Evolutionary conservation across 2,888 invertebrate genomes (phyloP), one percentile per base, ranked within the genome.

Genomic region (Drepana falcataria): DNA sequence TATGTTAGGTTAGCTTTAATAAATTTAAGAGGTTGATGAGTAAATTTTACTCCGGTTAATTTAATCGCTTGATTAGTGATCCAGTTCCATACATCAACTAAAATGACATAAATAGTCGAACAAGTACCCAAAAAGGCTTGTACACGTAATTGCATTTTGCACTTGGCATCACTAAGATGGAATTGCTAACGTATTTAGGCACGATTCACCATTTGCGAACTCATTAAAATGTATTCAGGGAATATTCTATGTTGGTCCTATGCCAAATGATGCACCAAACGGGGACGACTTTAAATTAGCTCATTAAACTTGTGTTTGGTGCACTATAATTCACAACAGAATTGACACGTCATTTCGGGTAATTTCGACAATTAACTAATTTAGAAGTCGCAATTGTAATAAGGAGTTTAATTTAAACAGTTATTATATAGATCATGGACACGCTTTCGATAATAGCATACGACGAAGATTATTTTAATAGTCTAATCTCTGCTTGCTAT

Each of bases 71-170:
- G 37, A 6, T 34, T 7, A 40, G 21, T 35, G 35, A 2, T 33
- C 59, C 58, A 61, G 58, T 59, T 64, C 57, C 58, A 59, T 53
- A 64, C 48, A 60, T 53, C 34, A 62, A 61, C 62, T 62, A 69
- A 65, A 71, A 65, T 61, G 61, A 60, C 53, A 64, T 64, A 64
- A 68, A 63, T 61, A 65, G 71, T 65, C 61, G 61, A 69, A 66
- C 59, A 64, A 57, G 56, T 55, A 61, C 65, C 60, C 52, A 59
- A 64, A 70, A 64, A 64, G 65, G 51, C 58, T 57, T 65, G 60
- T 56, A 55, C 61, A 59, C 61, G 64, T 63, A 58, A 52, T 58
- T 53, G 52, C 53, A 64, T 63, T 65, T 61, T 53, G 59, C 53
- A 54, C 40, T 51, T 56, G 53, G 51, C 55, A 56, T 47, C 53